Evolutionary conservation across 1,140 invertebrate species (phyloP).

Genomic region (Mactra quadrangularis): DNA sequence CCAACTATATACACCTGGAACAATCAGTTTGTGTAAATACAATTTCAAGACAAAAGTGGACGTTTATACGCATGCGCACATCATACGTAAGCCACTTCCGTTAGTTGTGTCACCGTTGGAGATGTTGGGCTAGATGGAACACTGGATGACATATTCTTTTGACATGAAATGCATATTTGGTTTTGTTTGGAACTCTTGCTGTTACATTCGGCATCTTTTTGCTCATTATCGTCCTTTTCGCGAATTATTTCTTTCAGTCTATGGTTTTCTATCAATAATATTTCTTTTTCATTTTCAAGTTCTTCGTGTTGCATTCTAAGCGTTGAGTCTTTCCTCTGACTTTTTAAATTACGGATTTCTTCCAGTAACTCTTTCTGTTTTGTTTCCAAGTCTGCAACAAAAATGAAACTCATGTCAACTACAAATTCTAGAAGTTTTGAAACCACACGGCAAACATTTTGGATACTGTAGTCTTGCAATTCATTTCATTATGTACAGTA

Average conservation of each 20-base stretch:
- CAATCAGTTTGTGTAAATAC: too few species aligned
- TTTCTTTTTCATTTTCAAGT: slow-evolving; percentile 64
- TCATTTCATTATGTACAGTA: background rate
- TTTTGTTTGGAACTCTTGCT: background rate
- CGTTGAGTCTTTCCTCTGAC: slow-evolving; percentile 53
- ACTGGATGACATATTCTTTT: too few species aligned
- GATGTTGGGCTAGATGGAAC: too few species aligned
- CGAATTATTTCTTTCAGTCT: slow-evolving; percentile 68
- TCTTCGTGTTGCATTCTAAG: slow-evolving; percentile 64
- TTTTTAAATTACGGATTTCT: slow-evolving; percentile 51
- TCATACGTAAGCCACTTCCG: background rate
- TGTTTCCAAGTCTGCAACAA: slow-evolving; percentile 60
- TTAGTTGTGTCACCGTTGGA: background rate
- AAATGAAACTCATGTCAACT: too few species aligned
- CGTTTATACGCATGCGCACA: too few species aligned
- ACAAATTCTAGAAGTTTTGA: too few species aligned
- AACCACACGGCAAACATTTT: too few species aligned
- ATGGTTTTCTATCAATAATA: slow-evolving; percentile 68
- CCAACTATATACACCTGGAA: too few species aligned
- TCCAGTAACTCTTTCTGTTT: slow-evolving; percentile 62
- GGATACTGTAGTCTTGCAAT: too few species aligned
- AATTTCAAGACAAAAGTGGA: too few species aligned
- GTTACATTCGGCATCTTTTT: background rate
- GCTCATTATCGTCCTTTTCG: slow-evolving; percentile 52
- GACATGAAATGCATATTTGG: too few species aligned